A percentile compares a stretch with the other conserved stretches of the same genome.
Conservation (phyloP, 2,797 vertebrate genomes). For the Taenioides sp. region DNA sequence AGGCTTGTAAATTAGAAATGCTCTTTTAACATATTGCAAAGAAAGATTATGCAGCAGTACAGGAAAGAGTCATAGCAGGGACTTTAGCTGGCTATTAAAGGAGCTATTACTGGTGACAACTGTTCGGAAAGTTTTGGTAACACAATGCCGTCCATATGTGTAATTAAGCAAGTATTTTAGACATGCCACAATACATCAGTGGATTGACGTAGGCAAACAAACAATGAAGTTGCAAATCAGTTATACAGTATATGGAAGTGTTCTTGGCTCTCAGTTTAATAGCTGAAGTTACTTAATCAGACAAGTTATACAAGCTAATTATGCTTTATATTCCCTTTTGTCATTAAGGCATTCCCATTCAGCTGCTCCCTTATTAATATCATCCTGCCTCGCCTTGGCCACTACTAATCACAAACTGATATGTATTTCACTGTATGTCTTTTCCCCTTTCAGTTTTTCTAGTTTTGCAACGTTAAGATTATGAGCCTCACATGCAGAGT, state of each 20-base stretch:
- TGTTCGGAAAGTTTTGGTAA: slow-evolving; percentile 2
- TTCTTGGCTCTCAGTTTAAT: background rate
- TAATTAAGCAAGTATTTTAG: slow-evolving; percentile 1
- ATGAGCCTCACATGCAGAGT: background rate
- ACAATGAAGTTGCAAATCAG: background rate
- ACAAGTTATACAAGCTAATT: background rate
- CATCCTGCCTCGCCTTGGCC: background rate
- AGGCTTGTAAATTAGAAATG: slow-evolving; percentile 9
- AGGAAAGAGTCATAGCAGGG: background rate
- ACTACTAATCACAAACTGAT: background rate
- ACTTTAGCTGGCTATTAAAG: background rate
- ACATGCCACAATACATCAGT: background rate
- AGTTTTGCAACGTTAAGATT: too few relatives aligned
- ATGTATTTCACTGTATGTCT: background rate
- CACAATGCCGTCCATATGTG: background rate
- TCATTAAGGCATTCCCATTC: background rate
- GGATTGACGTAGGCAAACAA: background rate
- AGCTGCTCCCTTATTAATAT: background rate
- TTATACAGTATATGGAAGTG: background rate
- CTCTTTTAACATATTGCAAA: slow-evolving; percentile 1
- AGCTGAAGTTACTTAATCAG: background rate
- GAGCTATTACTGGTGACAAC: slow-evolving; percentile 1
- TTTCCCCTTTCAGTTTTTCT: background rate
- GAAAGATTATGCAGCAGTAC: background rate
- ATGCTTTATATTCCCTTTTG: background rate